A percentile compares a stretch with the other conserved stretches of the same genome.
Conservation (phyloP, 2,797 vertebrate genomes). For the Cryptoprocta ferox region DNA sequence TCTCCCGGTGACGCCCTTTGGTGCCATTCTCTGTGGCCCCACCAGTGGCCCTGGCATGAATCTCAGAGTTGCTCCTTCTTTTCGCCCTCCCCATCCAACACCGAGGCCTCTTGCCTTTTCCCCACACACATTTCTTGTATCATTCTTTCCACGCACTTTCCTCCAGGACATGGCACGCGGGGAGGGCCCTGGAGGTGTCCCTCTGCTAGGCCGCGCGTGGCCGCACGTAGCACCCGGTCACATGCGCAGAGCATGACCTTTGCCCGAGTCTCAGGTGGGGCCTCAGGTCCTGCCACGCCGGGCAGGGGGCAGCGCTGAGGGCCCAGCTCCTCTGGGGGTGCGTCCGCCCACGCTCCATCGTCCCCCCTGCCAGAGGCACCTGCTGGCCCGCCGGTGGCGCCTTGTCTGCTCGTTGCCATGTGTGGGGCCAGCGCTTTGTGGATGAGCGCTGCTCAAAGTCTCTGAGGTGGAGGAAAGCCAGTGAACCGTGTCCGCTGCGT, state of each 20-base stretch:
- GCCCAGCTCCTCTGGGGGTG: background rate
- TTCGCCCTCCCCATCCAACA: background rate
- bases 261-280: background rate
- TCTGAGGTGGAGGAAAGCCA: background rate
- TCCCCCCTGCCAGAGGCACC: background rate
- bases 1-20: background rate
- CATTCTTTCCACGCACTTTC: background rate
- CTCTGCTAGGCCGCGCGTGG: accelerated
- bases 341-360: accelerated
- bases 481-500: accelerated
- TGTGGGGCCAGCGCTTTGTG: background rate
- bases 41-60: background rate
- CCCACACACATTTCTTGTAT: background rate
- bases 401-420: background rate
- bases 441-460: background rate
- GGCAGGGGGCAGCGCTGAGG: background rate
- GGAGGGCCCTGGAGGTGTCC: background rate
- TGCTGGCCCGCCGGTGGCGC: background rate
- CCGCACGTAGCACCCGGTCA: background rate
- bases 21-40: background rate
- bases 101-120: background rate
- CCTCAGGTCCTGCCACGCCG: background rate
- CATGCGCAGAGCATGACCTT: background rate
- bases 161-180: background rate
- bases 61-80: background rate